These are phyloP conservation scores for Quadroppia sp. DNA, from an alignment of 2,888 invertebrate species.

Conservation along the genomic window DNA sequence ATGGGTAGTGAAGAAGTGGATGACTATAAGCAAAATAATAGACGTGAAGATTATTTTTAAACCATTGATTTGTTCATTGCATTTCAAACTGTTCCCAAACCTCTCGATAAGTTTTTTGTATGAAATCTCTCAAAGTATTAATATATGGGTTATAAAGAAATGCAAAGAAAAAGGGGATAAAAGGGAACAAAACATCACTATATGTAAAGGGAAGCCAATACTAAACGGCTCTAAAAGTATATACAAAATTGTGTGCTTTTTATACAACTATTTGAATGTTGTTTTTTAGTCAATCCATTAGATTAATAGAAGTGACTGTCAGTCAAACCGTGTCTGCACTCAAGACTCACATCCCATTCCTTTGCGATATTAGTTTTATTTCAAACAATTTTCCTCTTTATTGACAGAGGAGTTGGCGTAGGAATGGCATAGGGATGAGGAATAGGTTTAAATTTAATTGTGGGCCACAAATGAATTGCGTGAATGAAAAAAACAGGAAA, in stretches of 20 bases:
- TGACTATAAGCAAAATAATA: conserved; percentile 8
- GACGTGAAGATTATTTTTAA: conserved; percentile 20
- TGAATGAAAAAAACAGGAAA: background rate
- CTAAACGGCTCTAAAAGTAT: background rate
- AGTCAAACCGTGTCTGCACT: background rate
- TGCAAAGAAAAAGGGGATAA: background rate
- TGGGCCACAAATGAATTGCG: background rate
- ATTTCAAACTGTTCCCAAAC: background rate
- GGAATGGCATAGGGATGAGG: background rate
- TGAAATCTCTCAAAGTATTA: too few species aligned
- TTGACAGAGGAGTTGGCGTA: background rate
- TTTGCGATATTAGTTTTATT: background rate
- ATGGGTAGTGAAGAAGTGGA: background rate
- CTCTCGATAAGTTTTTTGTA: conserved; percentile 5
- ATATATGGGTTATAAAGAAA: background rate
- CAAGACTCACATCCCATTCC: background rate
- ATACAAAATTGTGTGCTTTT: background rate
- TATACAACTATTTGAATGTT: too few species aligned
- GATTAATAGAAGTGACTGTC: background rate
- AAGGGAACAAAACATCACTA: background rate
- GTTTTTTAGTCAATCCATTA: background rate
- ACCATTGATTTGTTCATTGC: conserved; percentile 11
- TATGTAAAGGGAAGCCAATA: background rate
- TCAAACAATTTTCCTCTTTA: background rate
- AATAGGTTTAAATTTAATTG: background rate